phyloP scores from a whole-genome alignment of 2,888 invertebrate genomes.

The Thysanoteuthis rhombus region DNA sequence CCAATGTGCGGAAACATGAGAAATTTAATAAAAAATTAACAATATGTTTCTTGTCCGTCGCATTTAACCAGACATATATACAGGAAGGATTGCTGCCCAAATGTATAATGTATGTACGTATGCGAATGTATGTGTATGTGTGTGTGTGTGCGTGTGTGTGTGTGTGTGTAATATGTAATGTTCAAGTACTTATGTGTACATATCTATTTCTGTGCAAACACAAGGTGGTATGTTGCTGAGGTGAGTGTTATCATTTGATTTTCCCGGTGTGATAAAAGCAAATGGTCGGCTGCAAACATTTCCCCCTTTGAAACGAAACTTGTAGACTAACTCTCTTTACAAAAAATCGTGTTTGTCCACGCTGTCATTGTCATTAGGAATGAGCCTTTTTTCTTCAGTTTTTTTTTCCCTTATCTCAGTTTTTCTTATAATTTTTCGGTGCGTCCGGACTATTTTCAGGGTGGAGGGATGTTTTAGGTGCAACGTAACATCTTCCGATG shows the following conservation, averaged over 20 bases:
- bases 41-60: not conserved
- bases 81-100: too few species aligned
- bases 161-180: not conserved
- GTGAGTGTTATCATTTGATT: not conserved
- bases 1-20: too few species aligned
- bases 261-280: not conserved
- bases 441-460: not conserved
- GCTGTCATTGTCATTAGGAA: slow-evolving; percentile 12
- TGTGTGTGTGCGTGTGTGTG: not conserved
- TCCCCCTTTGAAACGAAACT: not conserved
- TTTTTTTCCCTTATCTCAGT: not conserved
- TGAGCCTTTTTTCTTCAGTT: not conserved
- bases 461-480: not conserved
- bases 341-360: not conserved
- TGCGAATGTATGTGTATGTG: not conserved
- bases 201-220: not conserved
- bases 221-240: not conserved
- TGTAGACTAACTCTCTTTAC: not conserved
- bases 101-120: not conserved
- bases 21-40: too few species aligned
- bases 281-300: not conserved
- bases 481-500: not conserved
- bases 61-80: too few species aligned
- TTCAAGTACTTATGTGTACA: not conserved
- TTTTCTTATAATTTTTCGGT: not conserved